Percentiles rank a stretch among this genome's conserved stretches.
Conservation (phyloP, 2,113 vertebrate species). For the Variabilichromis moorii region DNA sequence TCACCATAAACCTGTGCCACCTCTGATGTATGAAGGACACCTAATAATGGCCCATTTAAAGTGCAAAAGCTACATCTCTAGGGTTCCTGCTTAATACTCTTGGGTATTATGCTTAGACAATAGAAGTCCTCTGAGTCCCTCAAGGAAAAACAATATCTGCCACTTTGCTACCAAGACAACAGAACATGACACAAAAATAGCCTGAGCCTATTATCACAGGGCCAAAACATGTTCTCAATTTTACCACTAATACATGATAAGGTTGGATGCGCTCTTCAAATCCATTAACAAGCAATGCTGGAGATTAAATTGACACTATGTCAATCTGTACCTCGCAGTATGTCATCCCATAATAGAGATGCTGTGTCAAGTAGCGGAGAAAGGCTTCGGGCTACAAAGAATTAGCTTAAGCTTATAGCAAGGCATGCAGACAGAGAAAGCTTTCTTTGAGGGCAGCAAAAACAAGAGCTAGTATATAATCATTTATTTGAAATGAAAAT, state of each 20-base stretch:
- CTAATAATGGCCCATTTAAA: conserved; percentile 4
- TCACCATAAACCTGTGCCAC: neutral
- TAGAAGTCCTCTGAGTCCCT: conserved; percentile 6
- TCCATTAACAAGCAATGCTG: conserved; percentile 18
- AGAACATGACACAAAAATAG: conserved; percentile 44
- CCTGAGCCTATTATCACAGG: conserved; percentile 12
- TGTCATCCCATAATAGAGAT: conserved; percentile 33
- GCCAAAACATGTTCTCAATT: conserved; percentile 27
- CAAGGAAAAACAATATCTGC: conserved; percentile 39
- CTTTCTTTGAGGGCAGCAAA: neutral
- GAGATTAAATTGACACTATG: conserved; percentile 44
- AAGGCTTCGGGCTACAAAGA: neutral
- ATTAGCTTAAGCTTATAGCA: conserved; percentile 10
- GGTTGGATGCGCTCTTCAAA: conserved; percentile 14
- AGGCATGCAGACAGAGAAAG: neutral
- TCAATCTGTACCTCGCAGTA: conserved; percentile 55
- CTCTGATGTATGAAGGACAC: neutral
- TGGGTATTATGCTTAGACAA: conserved; percentile 35
- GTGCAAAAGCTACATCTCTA: neutral
- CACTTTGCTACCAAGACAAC: conserved; percentile 55
- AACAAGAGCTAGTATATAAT: conserved; percentile 30
- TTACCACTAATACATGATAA: conserved; percentile 23
- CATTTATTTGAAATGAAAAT: conserved; percentile 46
- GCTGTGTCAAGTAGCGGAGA: conserved; percentile 24
- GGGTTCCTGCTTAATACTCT: conserved; percentile 7